Evolutionary conservation across 2,888 invertebrate genomes (phyloP), one percentile per base, ranked within the genome.

Genomic region (Rhagonycha lutea): DNA sequence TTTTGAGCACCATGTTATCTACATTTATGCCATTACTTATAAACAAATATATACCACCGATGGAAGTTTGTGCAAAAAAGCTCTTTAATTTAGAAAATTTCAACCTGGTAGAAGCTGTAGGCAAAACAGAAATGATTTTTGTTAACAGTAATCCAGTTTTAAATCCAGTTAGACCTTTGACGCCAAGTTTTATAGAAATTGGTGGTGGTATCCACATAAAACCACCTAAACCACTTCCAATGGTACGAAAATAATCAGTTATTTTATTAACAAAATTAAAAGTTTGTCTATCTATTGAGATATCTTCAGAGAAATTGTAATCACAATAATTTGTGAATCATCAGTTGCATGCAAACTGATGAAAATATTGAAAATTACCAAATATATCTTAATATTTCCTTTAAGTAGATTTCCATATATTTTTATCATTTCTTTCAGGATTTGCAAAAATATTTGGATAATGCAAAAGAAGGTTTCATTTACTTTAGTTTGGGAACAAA

Each of bases 121-220:
- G 72, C 29, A 71, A 67, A 23, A 70, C 63, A 5, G 70, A 72
- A 70, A 24, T 81, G 60, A 63, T 80, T 14, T 77, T 81, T 67
- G 75, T 74, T 11, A 77, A 79, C 63, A 68, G 69, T 26, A 80
- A 80, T 69, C 80, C 78, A 1, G 63, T 79, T 63, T 68, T 81
- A 61, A 69, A 77, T 65, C 69, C 72, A 23, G 67, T 69, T 12
- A 73, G 78, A 71, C 77, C 80, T 7, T 67, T 72, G 28, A 79
- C 78, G 14, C 79, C 80, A 24, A 73, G 74, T 61, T 69, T 75
- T 28, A 72, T 80, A 67, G 74, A 80, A 71, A 60, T 69, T 60
- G 72, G 80, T 14, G 75, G 68, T 61, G 79, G 79, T 14, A 70
- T 78, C 14, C 81, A 81, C 68, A 73, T 79, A 11, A 71, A 72